Conservation (phyloP, 2,888 invertebrate species). For the Torymus texanus region DNA sequence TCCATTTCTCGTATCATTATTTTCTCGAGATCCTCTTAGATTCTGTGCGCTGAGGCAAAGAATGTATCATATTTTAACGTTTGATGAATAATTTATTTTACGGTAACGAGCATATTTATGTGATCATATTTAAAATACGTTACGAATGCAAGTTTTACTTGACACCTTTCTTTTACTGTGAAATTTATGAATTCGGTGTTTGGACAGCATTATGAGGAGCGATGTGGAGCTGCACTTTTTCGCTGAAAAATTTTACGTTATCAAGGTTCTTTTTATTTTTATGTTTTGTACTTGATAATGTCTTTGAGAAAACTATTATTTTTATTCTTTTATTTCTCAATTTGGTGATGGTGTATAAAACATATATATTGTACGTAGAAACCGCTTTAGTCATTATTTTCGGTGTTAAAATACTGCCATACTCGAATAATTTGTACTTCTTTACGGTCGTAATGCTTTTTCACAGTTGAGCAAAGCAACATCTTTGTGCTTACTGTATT, state of each 20-base stretch:
- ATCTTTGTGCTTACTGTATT: conserved; percentile 65
- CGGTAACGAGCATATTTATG: conserved; percentile 23
- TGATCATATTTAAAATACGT: conserved; percentile 4
- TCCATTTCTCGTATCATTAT: conserved; percentile 1
- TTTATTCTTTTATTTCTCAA: conserved; percentile 55
- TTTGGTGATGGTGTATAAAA: conserved; percentile 60
- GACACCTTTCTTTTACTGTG: conserved; percentile 19
- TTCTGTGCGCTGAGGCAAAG: background rate
- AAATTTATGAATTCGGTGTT: conserved; percentile 38
- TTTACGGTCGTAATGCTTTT: conserved; percentile 70
- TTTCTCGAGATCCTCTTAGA: background rate
- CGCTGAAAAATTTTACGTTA: conserved; percentile 34
- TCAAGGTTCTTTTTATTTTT: conserved; percentile 38
- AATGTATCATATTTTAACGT: background rate
- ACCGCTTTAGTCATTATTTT: conserved; percentile 52
- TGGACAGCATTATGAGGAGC: conserved; percentile 26
- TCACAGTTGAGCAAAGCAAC: conserved; percentile 69
- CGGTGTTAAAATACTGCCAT: conserved; percentile 54
- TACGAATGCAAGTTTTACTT: conserved; percentile 20
- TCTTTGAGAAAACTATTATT: conserved; percentile 31
- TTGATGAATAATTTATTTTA: conserved; percentile 3
- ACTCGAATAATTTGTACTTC: conserved; percentile 59
- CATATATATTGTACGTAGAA: conserved; percentile 45
- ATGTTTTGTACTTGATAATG: conserved; percentile 39
- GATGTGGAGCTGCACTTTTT: conserved; percentile 11